These are phyloP conservation scores for Philhelius pedissequus DNA, from an alignment of 2,888 invertebrate genomes.

Conservation along the genomic window DNA sequence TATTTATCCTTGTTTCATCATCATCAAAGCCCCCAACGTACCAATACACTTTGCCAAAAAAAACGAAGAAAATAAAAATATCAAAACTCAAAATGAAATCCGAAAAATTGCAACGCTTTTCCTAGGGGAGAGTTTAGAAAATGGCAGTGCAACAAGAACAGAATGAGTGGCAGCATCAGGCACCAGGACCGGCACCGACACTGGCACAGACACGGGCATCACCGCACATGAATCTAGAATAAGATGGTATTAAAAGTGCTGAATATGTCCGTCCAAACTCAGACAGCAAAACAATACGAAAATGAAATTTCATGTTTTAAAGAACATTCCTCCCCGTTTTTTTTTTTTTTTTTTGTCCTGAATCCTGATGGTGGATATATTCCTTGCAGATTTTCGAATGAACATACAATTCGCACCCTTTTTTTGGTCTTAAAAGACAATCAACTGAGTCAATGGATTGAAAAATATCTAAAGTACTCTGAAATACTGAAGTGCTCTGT, in stretches of 20 bases:
- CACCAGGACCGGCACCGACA: too few species aligned
- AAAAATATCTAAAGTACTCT: conserved; percentile 62
- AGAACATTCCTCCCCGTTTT: conserved; percentile 8
- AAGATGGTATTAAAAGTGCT: conserved; percentile 46
- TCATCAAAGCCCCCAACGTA: not conserved
- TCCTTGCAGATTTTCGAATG: conserved; percentile 13
- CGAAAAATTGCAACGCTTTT: conserved; percentile 31
- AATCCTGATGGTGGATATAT: too few species aligned
- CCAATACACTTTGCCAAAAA: not conserved
- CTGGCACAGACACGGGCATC: too few species aligned
- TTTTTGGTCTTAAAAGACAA: conserved; percentile 53
- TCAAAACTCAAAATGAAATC: conserved; percentile 29
- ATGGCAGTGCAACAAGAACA: not conserved
- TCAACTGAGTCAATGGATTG: conserved; percentile 65
- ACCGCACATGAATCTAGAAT: conserved; percentile 31
- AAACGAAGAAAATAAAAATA: not conserved
- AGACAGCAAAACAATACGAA: conserved; percentile 38
- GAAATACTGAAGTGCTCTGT: not conserved
- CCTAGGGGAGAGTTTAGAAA: conserved; percentile 54
- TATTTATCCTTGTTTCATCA: conserved; percentile 66
- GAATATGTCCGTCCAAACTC: conserved; percentile 46
- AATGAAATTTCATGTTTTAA: conserved; percentile 54
- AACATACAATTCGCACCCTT: conserved; percentile 57
- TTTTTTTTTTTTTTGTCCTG: too few species aligned
- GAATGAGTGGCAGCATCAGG: not conserved